Evolutionary conservation across 2,113 vertebrate genomes (phyloP).

Genomic region (Ginglymostoma cirratum): DNA sequence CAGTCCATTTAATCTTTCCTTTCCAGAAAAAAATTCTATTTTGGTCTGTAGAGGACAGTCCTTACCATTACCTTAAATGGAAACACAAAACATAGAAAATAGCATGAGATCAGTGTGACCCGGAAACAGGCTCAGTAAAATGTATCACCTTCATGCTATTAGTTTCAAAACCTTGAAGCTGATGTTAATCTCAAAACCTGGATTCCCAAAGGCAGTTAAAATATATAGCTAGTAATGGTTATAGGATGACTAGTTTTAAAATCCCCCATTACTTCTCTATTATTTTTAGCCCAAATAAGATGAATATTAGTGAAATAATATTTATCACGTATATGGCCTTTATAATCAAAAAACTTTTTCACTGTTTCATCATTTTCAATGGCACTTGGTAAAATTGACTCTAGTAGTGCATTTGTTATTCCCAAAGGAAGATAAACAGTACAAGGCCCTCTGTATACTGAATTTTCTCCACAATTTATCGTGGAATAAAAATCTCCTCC

Average conservation of each 20-base stretch:
- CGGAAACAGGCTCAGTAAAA: neutral
- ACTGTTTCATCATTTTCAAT: neutral
- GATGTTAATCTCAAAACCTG: neutral
- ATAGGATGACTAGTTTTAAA: neutral
- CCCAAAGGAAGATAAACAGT: neutral
- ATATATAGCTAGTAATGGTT: neutral
- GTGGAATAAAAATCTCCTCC: too few relatives aligned
- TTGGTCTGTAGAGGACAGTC: neutral
- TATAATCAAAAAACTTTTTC: neutral
- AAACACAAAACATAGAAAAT: neutral
- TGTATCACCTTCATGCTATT: neutral
- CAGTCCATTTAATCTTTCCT: neutral
- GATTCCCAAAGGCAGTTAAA: neutral
- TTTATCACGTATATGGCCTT: neutral
- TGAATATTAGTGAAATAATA: neutral
- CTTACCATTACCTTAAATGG: neutral
- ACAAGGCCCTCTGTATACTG: neutral
- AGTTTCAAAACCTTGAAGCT: neutral
- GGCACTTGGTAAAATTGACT: conserved; percentile 28
- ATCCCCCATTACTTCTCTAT: neutral
- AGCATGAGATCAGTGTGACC: neutral
- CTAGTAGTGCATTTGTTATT: neutral
- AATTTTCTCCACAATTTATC: neutral
- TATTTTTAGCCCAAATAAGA: neutral
- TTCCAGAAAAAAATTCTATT: neutral